Percentiles rank a stretch among this genome's conserved stretches.
These are phyloP conservation scores for Muscicapa comitata DNA, from an alignment of 2,797 vertebrate genomes.

Conservation along the genomic window DNA sequence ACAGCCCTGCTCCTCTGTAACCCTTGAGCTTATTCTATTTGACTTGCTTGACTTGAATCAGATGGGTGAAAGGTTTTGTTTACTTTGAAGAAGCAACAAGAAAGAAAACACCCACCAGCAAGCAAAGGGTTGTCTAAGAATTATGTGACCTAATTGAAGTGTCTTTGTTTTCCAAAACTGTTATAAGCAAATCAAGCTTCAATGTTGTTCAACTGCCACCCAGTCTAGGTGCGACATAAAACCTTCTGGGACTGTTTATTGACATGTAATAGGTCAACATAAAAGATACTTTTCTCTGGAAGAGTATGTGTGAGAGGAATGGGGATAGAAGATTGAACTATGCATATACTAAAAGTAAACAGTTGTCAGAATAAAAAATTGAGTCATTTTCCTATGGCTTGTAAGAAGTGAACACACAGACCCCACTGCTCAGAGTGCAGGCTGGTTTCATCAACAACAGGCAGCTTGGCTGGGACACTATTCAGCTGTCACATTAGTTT, in stretches of 20 bases:
- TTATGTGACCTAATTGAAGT: neutral
- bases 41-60: neutral
- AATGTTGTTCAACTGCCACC: neutral
- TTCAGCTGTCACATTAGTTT: neutral
- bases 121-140: neutral
- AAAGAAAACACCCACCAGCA: neutral
- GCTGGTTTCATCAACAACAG: neutral
- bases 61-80: constrained; percentile 13
- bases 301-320: neutral
- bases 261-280: neutral
- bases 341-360: neutral
- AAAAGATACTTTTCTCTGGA: neutral
- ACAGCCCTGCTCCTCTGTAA: neutral
- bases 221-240: neutral
- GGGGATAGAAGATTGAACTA: neutral
- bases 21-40: neutral
- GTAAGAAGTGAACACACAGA: neutral
- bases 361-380: neutral
- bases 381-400: neutral
- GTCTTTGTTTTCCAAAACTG: neutral
- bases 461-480: neutral
- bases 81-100: neutral
- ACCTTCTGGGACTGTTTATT: neutral
- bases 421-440: neutral
- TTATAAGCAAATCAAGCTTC: neutral